A percentile compares a stretch with the other conserved stretches of the same genome.
These are phyloP conservation scores for Gila orcuttii DNA, from an alignment of 2,113 vertebrate species.

Conservation along the genomic window DNA sequence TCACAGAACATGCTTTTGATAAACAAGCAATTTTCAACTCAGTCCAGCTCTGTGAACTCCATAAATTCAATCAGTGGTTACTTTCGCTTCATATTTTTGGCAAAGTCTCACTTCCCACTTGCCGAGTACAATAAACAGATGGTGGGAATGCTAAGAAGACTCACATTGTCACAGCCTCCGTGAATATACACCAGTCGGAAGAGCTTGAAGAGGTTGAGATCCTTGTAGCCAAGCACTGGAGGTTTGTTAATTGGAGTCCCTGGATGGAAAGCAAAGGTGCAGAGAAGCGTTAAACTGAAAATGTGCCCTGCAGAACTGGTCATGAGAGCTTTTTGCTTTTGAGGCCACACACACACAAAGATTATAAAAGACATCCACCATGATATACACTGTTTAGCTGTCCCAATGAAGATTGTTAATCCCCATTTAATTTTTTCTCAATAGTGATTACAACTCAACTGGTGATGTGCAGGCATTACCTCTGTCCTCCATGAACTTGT, in stretches of 20 bases:
- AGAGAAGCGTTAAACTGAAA: conserved; percentile 16
- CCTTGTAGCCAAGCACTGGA: conserved; percentile 96
- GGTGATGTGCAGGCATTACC: conserved; percentile 72
- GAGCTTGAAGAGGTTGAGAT: conserved; percentile 98
- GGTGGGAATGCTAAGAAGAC: conserved; percentile 51
- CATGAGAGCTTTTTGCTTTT: conserved; percentile 3
- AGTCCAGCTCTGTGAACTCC: background rate
- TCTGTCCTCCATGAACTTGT: conserved; percentile 99
- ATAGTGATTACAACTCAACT: background rate
- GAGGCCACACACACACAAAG: background rate
- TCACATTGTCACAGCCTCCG: conserved; percentile 94
- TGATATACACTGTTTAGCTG: background rate
- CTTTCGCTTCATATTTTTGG: conserved; percentile 28
- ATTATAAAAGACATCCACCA: background rate
- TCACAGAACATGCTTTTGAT: background rate
- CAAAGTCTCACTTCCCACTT: conserved; percentile 6
- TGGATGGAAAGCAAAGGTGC: conserved; percentile 61
- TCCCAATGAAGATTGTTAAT: background rate
- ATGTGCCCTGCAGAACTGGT: background rate
- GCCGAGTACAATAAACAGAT: background rate
- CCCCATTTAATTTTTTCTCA: background rate
- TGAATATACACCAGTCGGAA: conserved; percentile 92
- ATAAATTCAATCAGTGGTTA: background rate
- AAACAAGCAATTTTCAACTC: background rate
- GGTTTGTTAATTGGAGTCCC: conserved; percentile 99